phyloP scores from a whole-genome alignment of 1,140 invertebrate genomes.

The Bombus pascuorum region DNA sequence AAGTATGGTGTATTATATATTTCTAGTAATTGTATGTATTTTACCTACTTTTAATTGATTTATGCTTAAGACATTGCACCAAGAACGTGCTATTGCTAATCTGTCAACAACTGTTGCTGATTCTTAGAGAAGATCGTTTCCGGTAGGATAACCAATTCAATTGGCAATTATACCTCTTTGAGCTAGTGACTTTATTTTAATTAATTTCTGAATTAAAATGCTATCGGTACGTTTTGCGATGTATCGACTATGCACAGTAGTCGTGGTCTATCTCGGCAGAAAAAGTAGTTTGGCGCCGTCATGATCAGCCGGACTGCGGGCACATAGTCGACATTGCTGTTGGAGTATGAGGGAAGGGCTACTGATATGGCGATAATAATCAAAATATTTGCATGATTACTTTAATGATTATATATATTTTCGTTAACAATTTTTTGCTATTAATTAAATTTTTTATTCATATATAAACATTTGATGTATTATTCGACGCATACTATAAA shows the following conservation, averaged over 20 bases:
- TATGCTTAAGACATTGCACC: background rate
- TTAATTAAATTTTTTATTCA: background rate
- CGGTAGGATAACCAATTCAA: background rate
- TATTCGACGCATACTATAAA: constrained; percentile 10
- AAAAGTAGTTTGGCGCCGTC: constrained; percentile 52
- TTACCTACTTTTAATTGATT: background rate
- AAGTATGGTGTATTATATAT: background rate
- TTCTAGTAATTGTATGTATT: background rate
- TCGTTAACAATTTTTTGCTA: background rate
- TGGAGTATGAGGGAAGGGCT: too few species aligned
- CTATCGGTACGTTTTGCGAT: too few species aligned
- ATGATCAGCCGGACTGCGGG: constrained; percentile 44
- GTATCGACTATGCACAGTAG: constrained; percentile 18
- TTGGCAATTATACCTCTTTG: background rate
- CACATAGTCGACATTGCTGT: constrained; percentile 2
- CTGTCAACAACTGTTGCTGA: constrained; percentile 53
- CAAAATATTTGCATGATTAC: background rate
- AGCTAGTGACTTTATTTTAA: background rate
- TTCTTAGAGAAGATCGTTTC: background rate
- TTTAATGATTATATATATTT: background rate
- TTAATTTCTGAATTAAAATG: background rate
- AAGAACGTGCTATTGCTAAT: background rate
- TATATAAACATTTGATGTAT: background rate
- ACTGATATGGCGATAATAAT: background rate
- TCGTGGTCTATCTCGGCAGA: constrained; percentile 38